These are phyloP conservation scores for Brachionus paranguensis DNA, from an alignment of 1,140 invertebrate species.

Conservation along the genomic window DNA sequence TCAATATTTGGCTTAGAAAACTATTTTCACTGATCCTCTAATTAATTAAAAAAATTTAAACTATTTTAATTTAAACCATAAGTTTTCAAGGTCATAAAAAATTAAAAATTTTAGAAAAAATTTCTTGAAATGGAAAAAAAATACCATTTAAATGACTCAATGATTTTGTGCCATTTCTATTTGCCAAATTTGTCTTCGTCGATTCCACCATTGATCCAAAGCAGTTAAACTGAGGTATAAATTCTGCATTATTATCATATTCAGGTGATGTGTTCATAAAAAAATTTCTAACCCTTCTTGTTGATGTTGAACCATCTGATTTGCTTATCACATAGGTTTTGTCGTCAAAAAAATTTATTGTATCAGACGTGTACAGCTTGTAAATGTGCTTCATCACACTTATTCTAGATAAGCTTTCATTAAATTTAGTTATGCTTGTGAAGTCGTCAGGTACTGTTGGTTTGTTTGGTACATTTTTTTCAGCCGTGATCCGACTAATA, in stretches of 20 bases:
- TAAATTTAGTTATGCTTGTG: background rate
- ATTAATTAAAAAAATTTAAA: background rate
- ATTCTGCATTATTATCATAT: constrained; percentile 17
- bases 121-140: background rate
- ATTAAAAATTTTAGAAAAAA: background rate
- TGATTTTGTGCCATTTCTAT: background rate
- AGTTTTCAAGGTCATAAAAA: background rate
- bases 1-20: background rate
- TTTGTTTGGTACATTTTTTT: background rate
- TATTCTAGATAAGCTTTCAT: background rate
- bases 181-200: background rate
- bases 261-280: constrained; percentile 19
- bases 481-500: background rate
- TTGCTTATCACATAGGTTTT: constrained; percentile 1
- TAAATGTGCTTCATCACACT: background rate
- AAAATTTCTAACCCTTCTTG: background rate
- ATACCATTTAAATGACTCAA: background rate
- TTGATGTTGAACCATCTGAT: background rate
- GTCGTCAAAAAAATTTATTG: constrained; percentile 13
- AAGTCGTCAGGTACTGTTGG: background rate
- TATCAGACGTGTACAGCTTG: background rate
- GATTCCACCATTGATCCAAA: background rate
- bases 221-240: background rate
- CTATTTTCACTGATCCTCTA: background rate
- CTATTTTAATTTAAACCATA: background rate